Percentiles rank a stretch among this genome's conserved stretches.
phyloP scores from a whole-genome alignment of 64 coral and sea anemone species.

The Catalaphyllia jardinei region DNA sequence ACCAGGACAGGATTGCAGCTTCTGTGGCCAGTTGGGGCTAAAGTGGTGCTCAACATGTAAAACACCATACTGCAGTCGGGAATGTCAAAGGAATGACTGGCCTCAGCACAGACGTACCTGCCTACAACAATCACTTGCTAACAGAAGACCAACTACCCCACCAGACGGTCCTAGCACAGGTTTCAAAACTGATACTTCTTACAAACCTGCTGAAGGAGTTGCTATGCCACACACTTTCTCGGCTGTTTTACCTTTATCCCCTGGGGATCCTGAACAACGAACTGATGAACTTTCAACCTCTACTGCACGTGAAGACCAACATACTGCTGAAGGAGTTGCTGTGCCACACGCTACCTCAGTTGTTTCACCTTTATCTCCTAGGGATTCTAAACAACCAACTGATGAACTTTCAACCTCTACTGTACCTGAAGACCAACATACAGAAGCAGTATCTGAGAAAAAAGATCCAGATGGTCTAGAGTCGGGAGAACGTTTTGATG shows the following conservation, averaged over 20 bases:
- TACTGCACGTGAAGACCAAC: not conserved
- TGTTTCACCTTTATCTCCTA: not conserved
- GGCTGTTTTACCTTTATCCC: not conserved
- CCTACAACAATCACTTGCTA: not conserved
- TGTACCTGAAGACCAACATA: not conserved
- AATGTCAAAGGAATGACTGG: conserved; percentile 86
- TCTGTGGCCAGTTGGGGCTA: conserved; percentile 58
- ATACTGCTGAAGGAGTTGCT: not conserved
- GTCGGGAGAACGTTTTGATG: conserved; percentile 39
- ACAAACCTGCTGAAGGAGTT: not conserved
- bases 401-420: not conserved
- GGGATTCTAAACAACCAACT: not conserved
- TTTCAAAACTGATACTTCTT: not conserved
- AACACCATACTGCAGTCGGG: conserved; percentile 85
- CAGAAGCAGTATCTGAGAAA: not conserved
- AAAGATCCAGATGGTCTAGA: conserved; percentile 1
- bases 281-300: not conserved
- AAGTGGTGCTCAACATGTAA: conserved; percentile 88
- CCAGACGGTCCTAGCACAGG: not conserved
- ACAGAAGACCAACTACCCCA: not conserved
- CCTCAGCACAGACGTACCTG: conserved; percentile 74
- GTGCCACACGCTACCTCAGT: not conserved
- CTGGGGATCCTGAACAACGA: not conserved
- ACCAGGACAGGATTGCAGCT: conserved; percentile 52
- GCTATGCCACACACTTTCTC: not conserved